Evolutionary conservation across 2,888 invertebrate genomes (phyloP), one percentile per base, ranked within the genome.

Genomic region (Nemotelus pantherinus): DNA sequence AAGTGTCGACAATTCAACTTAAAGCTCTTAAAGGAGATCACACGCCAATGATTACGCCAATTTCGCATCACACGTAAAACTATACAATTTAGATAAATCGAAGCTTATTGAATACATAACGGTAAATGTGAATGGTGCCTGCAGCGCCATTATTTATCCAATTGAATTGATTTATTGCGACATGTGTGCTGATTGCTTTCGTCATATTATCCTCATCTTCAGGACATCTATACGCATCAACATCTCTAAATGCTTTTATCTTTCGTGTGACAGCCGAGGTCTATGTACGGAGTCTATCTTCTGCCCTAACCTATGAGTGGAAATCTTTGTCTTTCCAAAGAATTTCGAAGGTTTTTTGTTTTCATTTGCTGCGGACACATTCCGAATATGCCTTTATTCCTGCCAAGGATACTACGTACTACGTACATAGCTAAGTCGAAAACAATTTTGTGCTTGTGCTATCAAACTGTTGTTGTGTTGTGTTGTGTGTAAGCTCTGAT

Each of bases 101-200:
- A 48, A 74, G 60, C 63, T 74, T 74, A 63, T 74, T 74, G 74
- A 74, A 74, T 60, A 48, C 41, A n/a, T 58, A 3, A 57, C n/a
- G 39, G 63, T 47, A 57, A 74, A 60, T 48, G 44, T 2, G 7
- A 7, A 39, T 39, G 48, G 48, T 50, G 74, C 74, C 74, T 74
- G 60, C 60, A 63, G 74, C 39, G 48, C 25, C 57, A 9, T 70
- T 74, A 74, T 65, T 65, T 76, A 76, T 76, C 76, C 76, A 64
- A 76, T 76, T 76, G 76, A 65, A 64, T 65, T 76, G 76, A 76
- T 76, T 65, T 76, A 76, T 76, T 65, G 76, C 65, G 76, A 76
- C 76, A 76, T 65, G 65, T 76, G 76, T 65, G 64, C 64, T 65
- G 76, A 76, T 76, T 76, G 64, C 57, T 76, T 76, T 76, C 65